Conservation (phyloP, 2,797 vertebrate genomes). For the Anguilla pacifica region DNA sequence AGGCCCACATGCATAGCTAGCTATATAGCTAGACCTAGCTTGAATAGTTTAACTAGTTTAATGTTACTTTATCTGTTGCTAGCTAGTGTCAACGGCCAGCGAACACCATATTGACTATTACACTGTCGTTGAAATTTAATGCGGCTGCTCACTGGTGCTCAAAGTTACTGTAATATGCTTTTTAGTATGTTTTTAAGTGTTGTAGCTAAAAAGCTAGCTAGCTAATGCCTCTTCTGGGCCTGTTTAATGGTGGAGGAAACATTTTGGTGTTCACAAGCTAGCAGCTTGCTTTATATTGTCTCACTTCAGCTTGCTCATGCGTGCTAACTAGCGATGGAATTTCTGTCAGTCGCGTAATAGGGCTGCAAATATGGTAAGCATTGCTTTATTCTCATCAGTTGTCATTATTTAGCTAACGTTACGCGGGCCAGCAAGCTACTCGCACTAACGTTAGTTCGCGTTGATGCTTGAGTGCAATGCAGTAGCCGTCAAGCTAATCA, state of each 20-base stretch:
- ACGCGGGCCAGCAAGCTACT: neutral
- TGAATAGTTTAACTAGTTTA: slow-evolving; percentile 28
- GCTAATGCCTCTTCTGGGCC: neutral
- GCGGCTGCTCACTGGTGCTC: neutral
- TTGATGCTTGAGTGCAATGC: too few species aligned
- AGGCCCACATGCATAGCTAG: neutral
- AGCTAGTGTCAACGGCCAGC: slow-evolving; percentile 35
- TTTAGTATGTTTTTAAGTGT: neutral
- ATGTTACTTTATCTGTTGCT: slow-evolving; percentile 35
- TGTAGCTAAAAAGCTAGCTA: neutral
- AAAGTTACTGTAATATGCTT: neutral
- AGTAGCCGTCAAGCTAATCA: neutral
- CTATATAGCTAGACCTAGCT: neutral
- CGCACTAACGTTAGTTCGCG: neutral
- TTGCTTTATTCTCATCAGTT: neutral
- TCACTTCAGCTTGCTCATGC: neutral
- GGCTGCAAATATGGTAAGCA: neutral
- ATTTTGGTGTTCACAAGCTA: neutral
- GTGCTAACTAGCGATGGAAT: neutral
- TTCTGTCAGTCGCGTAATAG: neutral
- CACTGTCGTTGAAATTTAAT: neutral
- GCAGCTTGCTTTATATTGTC: neutral
- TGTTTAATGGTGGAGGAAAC: neutral
- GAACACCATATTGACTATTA: neutral
- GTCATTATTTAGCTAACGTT: neutral